phyloP scores from a whole-genome alignment of 1,140 invertebrate species.

The Pseudomyrmex dendroicus region DNA sequence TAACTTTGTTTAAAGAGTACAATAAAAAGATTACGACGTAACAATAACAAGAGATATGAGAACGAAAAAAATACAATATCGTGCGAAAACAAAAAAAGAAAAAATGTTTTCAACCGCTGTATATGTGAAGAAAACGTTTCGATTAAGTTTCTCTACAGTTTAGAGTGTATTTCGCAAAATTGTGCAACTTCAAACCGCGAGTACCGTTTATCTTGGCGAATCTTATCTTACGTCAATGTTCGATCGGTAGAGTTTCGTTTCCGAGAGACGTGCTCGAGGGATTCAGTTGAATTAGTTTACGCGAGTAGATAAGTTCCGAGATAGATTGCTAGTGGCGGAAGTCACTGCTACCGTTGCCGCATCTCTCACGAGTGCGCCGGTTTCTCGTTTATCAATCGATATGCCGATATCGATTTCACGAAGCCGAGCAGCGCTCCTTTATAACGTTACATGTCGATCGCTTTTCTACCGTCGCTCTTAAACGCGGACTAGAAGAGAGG shows the following conservation, averaged over 20 bases:
- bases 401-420: slow-evolving; percentile 44
- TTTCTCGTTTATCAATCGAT: slow-evolving; percentile 60
- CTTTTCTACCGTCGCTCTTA: slow-evolving; percentile 17
- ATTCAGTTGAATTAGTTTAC: slow-evolving; percentile 62
- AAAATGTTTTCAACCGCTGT: neutral
- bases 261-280: slow-evolving; percentile 2
- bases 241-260: slow-evolving; percentile 47
- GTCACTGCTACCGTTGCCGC: neutral
- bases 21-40: too few species aligned
- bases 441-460: neutral
- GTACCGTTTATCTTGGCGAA: slow-evolving; percentile 47
- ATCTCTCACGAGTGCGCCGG: neutral
- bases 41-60: neutral
- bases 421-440: slow-evolving; percentile 33
- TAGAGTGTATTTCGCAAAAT: too few species aligned
- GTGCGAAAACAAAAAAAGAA: neutral
- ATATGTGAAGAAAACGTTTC: neutral
- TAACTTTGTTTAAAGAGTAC: too few species aligned
- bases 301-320: slow-evolving; percentile 23
- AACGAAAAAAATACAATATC: neutral
- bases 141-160: neutral
- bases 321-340: slow-evolving; percentile 23
- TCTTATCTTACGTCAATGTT: slow-evolving; percentile 40
- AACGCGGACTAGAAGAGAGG: too few species aligned
- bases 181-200: neutral